These are phyloP conservation scores for Cyprinodon brontotheroides DNA, from an alignment of 2,113 vertebrate species.

Conservation along the genomic window DNA sequence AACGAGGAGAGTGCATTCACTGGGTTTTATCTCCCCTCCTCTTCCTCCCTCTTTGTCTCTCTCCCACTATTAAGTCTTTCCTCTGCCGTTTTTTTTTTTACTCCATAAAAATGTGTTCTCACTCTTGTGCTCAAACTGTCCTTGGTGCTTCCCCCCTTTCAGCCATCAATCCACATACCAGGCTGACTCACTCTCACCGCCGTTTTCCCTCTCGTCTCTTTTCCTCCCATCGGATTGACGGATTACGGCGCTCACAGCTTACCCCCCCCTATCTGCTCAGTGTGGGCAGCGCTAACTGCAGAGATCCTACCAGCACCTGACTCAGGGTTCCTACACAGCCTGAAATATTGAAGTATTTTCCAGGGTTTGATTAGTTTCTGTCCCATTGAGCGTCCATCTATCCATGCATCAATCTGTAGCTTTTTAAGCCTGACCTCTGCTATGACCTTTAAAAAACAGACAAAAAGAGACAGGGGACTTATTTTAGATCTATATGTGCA, in stretches of 20 bases:
- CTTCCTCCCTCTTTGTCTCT: slow-evolving; percentile 50
- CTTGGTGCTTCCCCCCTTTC: slow-evolving; percentile 23
- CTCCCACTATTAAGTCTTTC: slow-evolving; percentile 48
- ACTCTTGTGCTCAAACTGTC: slow-evolving; percentile 32
- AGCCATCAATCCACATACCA: slow-evolving; percentile 37
- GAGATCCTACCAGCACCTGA: neutral
- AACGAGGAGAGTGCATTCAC: slow-evolving; percentile 64
- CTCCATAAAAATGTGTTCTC: slow-evolving; percentile 58
- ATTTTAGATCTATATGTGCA: neutral
- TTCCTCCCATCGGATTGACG: slow-evolving; percentile 59
- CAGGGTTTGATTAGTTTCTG: neutral
- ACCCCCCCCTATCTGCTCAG: slow-evolving; percentile 19
- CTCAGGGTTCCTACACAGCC: too few species aligned
- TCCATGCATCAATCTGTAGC: neutral
- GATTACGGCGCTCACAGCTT: slow-evolving; percentile 53
- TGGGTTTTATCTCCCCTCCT: slow-evolving; percentile 53
- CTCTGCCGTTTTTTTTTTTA: slow-evolving; percentile 56
- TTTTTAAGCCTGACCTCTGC: neutral
- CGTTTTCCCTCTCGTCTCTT: neutral
- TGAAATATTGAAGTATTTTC: neutral
- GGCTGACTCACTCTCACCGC: slow-evolving; percentile 18
- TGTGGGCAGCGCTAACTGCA: neutral
- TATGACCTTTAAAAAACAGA: neutral
- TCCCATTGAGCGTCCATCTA: too few species aligned
- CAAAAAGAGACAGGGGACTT: neutral